Evolutionary conservation across 2,113 vertebrate species (phyloP).

Genomic region (Gorsachius goisagi): DNA sequence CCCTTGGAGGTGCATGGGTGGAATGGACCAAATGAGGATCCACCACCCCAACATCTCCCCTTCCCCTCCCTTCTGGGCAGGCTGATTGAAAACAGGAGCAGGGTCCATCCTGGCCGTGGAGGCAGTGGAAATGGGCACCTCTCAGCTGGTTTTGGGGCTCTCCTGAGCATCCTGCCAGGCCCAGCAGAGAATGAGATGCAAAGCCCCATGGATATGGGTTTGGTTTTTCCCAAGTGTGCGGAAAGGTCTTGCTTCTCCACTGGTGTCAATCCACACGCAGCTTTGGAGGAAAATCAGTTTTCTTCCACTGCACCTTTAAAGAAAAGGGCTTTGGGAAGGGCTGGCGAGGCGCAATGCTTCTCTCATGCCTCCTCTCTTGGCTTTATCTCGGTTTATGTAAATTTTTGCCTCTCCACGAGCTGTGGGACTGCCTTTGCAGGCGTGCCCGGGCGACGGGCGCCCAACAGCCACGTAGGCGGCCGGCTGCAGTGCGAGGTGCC

Average conservation of each 20-base stretch:
- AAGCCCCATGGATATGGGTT: neutral
- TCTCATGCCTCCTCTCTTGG: neutral
- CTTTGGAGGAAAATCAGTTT: neutral
- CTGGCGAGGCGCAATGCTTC: neutral
- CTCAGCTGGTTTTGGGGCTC: neutral
- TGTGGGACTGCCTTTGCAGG: accelerated
- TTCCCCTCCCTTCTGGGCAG: neutral
- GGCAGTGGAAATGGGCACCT: neutral
- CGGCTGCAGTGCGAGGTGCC: accelerated
- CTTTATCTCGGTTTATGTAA: neutral
- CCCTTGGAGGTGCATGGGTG: accelerated
- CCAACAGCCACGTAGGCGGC: neutral
- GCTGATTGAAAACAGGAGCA: neutral
- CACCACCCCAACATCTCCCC: neutral
- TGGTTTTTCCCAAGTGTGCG: neutral
- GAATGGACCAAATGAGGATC: neutral
- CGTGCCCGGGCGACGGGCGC: accelerated
- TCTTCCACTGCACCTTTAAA: neutral
- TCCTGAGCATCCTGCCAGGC: accelerated
- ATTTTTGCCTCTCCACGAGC: neutral
- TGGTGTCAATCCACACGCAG: neutral
- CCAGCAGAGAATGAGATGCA: neutral
- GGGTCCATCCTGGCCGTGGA: accelerated
- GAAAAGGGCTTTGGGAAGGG: neutral
- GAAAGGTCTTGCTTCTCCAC: accelerated